Evolutionary conservation across 2,113 vertebrate genomes (phyloP), one percentile per base, ranked within the genome.

Genomic region (Fulica atra): DNA sequence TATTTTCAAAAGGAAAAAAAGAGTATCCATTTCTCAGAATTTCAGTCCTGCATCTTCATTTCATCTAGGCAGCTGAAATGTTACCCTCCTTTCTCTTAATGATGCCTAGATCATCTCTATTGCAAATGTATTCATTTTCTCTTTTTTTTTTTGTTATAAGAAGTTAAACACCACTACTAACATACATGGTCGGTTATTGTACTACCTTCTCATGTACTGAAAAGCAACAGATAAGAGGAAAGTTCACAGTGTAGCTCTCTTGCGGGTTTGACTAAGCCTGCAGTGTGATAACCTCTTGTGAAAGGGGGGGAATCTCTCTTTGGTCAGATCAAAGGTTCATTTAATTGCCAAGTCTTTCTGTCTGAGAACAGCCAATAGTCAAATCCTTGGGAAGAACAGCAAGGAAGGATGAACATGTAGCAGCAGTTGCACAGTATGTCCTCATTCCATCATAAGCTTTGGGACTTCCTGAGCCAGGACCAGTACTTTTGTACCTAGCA

Each of bases 121-220:
- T 44, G 13, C 31, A 59, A 59, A 78, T 21, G 18, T 6, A 46
- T 7, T 38, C 10, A 8, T 78, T 60, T 69, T 25, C 44, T 65
- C 13, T 46, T 18, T 11, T 6, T 2, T 93, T 80, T 9, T n/a
- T 48, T 48, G 11, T 48, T 77, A 3, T n/a, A 65, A 15, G 12
- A 77, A 31, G 24, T 72, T 29, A 51, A 38, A 36, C 18, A 60
- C 9, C 10, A 46, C 15, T 6, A 33, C 13, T 48, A 53, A 16
- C 26, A 25, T 44, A 16, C 29, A 33, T 0, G 0, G 23, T 48
- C 13, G 23, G 23, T 21, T 42, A 28, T 26, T 19, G 8, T 14
- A 26, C 26, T 57, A 33, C 25, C 28, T 81, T 61, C 38, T 72
- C 24, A 26, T 51, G 6, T 29, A 9, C 19, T 61, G 26, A 26